Evolutionary conservation across 1,140 invertebrate species (phyloP).

Genomic region (Trachymyrmex cornetzi): DNA sequence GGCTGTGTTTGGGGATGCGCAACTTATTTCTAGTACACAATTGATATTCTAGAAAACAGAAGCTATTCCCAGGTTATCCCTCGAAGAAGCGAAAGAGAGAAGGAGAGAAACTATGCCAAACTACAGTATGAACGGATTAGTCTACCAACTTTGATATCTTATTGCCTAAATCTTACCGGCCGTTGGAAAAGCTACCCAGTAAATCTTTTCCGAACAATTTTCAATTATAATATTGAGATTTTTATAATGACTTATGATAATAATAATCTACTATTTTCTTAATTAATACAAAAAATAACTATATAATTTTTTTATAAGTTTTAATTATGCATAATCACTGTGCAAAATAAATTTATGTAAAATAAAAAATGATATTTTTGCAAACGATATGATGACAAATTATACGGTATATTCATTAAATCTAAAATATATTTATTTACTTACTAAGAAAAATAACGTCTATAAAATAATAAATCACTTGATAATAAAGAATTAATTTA

Average conservation of each 20-base stretch:
- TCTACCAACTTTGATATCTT: conserved; percentile 1
- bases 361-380: not conserved
- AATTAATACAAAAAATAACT: not conserved
- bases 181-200: not conserved
- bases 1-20: conserved; percentile 14
- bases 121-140: conserved; percentile 50
- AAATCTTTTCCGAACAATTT: not conserved
- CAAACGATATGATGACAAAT: not conserved
- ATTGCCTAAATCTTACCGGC: not conserved
- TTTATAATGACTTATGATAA: not conserved
- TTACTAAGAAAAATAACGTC: not conserved
- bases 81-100: conserved; percentile 8
- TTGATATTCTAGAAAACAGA: conserved; percentile 63
- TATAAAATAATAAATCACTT: not conserved
- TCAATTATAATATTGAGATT: not conserved
- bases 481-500: not conserved
- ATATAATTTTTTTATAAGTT: not conserved
- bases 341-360: not conserved
- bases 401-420: not conserved
- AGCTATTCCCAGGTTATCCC: conserved; percentile 60
- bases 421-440: conserved; percentile 7
- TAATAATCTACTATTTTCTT: not conserved
- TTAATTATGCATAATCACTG: not conserved
- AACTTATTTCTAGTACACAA: conserved; percentile 66
- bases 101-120: conserved; percentile 45